Conservation (phyloP, 2,113 vertebrate genomes). For the Panthera uncia region DNA sequence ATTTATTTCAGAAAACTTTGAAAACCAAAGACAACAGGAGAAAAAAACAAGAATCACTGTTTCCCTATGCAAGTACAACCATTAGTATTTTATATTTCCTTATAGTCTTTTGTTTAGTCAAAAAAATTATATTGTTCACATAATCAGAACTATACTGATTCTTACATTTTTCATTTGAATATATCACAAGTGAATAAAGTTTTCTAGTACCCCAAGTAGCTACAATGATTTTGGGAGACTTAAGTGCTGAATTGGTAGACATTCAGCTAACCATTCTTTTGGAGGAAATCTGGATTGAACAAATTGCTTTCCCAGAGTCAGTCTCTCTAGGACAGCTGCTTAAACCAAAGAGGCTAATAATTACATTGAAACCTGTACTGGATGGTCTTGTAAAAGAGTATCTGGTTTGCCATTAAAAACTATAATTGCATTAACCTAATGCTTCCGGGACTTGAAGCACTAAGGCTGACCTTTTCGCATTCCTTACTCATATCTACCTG, state of each 20-base stretch:
- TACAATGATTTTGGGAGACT: not conserved
- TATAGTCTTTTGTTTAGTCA: not conserved
- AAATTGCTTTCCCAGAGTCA: not conserved
- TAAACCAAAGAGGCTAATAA: conserved; percentile 39
- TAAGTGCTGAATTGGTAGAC: not conserved
- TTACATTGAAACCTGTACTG: not conserved
- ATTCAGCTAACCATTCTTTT: not conserved
- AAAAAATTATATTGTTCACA: not conserved
- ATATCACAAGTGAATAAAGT: conserved; percentile 14
- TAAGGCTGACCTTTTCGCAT: not conserved
- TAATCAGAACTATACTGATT: not conserved
- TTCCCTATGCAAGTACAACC: not conserved
- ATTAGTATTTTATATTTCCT: not conserved
- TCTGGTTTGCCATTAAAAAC: conserved; percentile 24
- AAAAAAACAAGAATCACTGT: not conserved
- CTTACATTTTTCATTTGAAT: conserved; percentile 29
- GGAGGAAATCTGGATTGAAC: not conserved
- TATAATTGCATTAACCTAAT: not conserved
- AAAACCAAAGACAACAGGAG: conserved; percentile 14
- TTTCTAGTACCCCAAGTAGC: not conserved
- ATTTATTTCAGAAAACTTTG: conserved; percentile 42
- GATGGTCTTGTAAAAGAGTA: conserved; percentile 8
- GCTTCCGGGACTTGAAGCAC: not conserved
- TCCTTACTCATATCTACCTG: not conserved
- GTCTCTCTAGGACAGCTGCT: not conserved